Percentiles rank a stretch among this genome's conserved stretches.
These are phyloP conservation scores for Leptinotarsa rubiginosa DNA, from an alignment of 2,888 invertebrate species.

Conservation along the genomic window DNA sequence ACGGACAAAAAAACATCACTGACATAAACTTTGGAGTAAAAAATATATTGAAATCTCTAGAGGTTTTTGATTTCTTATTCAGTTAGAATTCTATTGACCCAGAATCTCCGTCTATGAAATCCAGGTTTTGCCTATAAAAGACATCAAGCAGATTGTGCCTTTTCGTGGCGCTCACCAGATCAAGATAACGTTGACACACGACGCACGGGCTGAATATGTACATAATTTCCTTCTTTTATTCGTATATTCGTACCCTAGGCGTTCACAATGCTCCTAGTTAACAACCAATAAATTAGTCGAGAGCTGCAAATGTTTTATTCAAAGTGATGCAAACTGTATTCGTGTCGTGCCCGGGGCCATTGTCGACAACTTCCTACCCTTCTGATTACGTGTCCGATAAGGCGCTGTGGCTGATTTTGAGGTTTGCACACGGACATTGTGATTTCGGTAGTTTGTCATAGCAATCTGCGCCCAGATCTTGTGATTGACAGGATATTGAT, in stretches of 20 bases:
- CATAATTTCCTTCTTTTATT: constrained; percentile 61
- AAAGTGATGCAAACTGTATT: constrained; percentile 26
- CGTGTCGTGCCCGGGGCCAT: constrained; percentile 9
- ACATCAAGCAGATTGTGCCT: constrained; percentile 56
- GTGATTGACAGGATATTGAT: constrained; percentile 2
- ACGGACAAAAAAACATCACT: too few species aligned
- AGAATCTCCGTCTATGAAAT: neutral
- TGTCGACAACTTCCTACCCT: constrained; percentile 14
- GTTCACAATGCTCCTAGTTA: constrained; percentile 60
- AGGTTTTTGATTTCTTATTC: neutral
- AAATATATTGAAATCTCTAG: neutral
- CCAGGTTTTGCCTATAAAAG: neutral
- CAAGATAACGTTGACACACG: constrained; percentile 60
- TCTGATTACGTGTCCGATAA: neutral
- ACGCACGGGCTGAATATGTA: constrained; percentile 59
- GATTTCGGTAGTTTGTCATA: constrained; percentile 1
- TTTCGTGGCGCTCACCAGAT: constrained; percentile 57
- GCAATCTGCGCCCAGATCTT: neutral
- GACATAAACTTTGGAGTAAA: too few species aligned
- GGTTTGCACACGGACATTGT: constrained; percentile 9
- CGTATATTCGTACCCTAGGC: constrained; percentile 58
- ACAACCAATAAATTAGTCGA: constrained; percentile 62
- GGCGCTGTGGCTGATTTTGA: neutral
- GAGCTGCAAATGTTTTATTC: constrained; percentile 58
- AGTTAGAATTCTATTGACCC: neutral